phyloP scores from a whole-genome alignment of 2,113 vertebrate genomes.

The Charina bottae region DNA sequence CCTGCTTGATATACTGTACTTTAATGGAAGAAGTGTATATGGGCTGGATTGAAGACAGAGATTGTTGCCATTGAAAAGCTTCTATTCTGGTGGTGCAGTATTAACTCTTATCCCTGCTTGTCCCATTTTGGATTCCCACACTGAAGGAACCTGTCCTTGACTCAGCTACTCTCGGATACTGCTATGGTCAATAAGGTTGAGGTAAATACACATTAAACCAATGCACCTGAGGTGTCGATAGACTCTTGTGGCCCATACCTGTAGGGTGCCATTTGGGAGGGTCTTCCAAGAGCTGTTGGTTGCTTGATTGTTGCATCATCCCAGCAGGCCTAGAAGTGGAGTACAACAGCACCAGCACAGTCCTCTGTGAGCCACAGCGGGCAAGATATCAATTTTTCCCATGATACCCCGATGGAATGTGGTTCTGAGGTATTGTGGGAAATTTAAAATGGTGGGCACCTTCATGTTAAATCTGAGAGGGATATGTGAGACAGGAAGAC shows the following conservation, averaged over 20 bases:
- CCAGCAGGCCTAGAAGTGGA: too few relatives aligned
- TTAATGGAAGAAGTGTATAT: not conserved
- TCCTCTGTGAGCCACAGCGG: too few relatives aligned
- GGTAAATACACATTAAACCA: not conserved
- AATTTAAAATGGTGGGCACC: not conserved
- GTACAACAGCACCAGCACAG: not conserved
- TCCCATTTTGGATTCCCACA: not conserved
- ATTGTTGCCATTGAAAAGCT: not conserved
- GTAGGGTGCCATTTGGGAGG: too few relatives aligned
- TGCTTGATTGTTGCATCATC: too few relatives aligned
- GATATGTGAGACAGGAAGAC: not conserved
- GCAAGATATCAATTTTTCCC: not conserved
- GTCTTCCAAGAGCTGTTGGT: too few relatives aligned
- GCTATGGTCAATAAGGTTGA: not conserved
- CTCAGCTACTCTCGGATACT: not conserved
- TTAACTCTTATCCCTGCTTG: not conserved
- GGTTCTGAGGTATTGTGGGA: not conserved
- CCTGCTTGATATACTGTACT: not conserved
- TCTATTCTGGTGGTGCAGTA: not conserved
- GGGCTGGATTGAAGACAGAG: not conserved
- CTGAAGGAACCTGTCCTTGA: not conserved
- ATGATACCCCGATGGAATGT: not conserved
- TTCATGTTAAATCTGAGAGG: not conserved
- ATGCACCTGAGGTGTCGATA: not conserved
- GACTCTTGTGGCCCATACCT: not conserved